Percentiles rank a stretch among this genome's conserved stretches.
These are phyloP conservation scores for Microdon myrmicae DNA, from an alignment of 2,888 invertebrate genomes.

Conservation along the genomic window DNA sequence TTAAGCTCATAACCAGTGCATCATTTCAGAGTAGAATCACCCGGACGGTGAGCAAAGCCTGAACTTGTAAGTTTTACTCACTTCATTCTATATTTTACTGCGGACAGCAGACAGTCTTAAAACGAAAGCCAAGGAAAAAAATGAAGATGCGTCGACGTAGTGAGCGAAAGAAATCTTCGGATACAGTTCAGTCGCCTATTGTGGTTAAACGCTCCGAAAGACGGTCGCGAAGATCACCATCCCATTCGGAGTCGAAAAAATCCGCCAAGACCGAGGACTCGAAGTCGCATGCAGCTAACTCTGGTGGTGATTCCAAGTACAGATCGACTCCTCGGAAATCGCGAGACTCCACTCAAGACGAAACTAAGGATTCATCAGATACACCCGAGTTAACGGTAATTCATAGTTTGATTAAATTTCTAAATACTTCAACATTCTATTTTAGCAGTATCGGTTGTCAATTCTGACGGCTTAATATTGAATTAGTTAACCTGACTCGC, in stretches of 20 bases:
- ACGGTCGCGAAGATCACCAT: slow-evolving; percentile 57
- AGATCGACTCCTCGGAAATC: slow-evolving; percentile 67
- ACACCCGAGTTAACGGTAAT: slow-evolving; percentile 59
- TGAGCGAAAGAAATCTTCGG: slow-evolving; percentile 74
- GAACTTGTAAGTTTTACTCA: no score
- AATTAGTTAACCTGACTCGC: no score
- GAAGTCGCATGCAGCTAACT: neutral
- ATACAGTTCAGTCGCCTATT: slow-evolving; percentile 68
- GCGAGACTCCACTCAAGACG: slow-evolving; percentile 57
- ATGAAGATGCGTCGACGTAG: slow-evolving; percentile 79
- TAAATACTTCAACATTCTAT: no score
- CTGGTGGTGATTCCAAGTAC: slow-evolving; percentile 57
- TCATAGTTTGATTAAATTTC: slow-evolving; percentile 38
- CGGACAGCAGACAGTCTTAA: no score
- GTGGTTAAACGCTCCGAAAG: slow-evolving; percentile 58
- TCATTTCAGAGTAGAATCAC: no score
- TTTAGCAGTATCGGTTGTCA: no score
- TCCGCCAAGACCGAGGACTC: slow-evolving; percentile 56
- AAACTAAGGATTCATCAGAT: slow-evolving; percentile 59
- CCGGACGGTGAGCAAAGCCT: no score
- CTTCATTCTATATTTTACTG: no score
- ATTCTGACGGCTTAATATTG: no score
- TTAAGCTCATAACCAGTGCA: no score
- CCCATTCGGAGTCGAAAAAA: slow-evolving; percentile 57
- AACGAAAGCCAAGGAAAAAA: no score